These are phyloP conservation scores for Lasioglossum leucozonium DNA, from an alignment of 2,888 invertebrate species.

Conservation along the genomic window DNA sequence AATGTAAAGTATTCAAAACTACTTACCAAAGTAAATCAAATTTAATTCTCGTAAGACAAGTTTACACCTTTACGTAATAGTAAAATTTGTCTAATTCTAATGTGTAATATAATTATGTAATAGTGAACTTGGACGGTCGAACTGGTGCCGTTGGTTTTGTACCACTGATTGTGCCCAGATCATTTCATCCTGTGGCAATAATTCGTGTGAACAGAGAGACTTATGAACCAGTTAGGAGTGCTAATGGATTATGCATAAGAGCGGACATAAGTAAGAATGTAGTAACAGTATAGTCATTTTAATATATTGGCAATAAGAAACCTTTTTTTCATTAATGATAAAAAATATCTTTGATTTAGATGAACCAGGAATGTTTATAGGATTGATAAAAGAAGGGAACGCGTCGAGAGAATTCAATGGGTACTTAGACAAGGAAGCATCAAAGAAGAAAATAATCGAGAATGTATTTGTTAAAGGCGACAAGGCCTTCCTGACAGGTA, in stretches of 20 bases:
- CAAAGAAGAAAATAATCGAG: slow-evolving; percentile 87
- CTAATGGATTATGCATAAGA: slow-evolving; percentile 92
- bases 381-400: slow-evolving; percentile 88
- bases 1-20: not conserved
- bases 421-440: slow-evolving; percentile 87
- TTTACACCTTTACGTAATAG: not conserved
- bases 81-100: not conserved
- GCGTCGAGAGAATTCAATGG: slow-evolving; percentile 90
- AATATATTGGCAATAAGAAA: not conserved
- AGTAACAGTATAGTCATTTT: not conserved
- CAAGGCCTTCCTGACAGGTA: slow-evolving; percentile 87
- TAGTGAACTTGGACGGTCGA: slow-evolving; percentile 88
- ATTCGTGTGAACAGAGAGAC: slow-evolving; percentile 95
- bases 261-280: slow-evolving; percentile 76
- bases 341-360: slow-evolving; percentile 84
- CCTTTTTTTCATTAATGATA: not conserved
- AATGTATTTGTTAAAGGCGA: slow-evolving; percentile 89
- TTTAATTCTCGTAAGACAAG: not conserved
- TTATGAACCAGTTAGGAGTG: slow-evolving; percentile 94
- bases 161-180: slow-evolving; percentile 85
- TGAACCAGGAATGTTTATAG: slow-evolving; percentile 94
- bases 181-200: slow-evolving; percentile 95
- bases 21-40: not conserved
- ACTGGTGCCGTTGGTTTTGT: slow-evolving; percentile 89
- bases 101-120: slow-evolving; percentile 59